A percentile compares a stretch with the other conserved stretches of the same genome.
Conservation (phyloP, 2,797 vertebrate species). For the Pseudochirops cupreus region DNA sequence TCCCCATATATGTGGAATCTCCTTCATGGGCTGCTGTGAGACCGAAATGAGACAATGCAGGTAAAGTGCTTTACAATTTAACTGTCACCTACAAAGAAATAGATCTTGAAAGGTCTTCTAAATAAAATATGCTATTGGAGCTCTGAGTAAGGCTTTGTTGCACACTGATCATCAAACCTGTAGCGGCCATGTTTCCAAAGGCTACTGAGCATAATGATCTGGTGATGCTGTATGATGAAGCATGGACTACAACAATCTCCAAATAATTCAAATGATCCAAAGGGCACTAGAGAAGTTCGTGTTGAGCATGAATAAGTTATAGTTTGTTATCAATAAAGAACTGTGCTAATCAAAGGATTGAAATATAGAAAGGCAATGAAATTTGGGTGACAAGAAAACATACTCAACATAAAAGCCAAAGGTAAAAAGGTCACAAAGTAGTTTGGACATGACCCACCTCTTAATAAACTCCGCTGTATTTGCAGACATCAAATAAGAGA, state of each 20-base stretch:
- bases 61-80: neutral
- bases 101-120: neutral
- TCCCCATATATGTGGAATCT: neutral
- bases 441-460: neutral
- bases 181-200: neutral
- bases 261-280: neutral
- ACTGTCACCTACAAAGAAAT: neutral
- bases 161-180: neutral
- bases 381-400: neutral
- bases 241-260: neutral
- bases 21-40: neutral
- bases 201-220: neutral
- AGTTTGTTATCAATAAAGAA: neutral
- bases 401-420: neutral
- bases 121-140: neutral
- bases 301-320: neutral
- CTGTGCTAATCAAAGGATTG: neutral
- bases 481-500: neutral
- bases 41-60: neutral
- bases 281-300: neutral
- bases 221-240: neutral
- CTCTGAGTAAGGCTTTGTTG: neutral
- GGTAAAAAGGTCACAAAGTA: neutral
- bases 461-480: neutral
- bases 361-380: neutral